Evolutionary conservation across 2,888 invertebrate genomes (phyloP), one percentile per base, ranked within the genome.

Genomic region (Emmelina monodactyla): DNA sequence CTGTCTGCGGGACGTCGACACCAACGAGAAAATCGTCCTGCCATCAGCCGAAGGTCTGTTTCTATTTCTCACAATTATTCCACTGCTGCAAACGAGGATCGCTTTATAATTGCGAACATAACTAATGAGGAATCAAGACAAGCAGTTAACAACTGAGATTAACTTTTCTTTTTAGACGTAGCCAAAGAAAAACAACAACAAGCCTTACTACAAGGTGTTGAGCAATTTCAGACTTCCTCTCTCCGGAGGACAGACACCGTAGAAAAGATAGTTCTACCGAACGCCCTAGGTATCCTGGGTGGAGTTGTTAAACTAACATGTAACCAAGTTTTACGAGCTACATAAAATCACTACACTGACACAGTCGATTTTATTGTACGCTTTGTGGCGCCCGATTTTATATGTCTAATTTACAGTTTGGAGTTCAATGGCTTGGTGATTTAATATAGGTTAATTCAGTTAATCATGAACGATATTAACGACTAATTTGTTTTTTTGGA

Each of bases 1-100:
- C 58, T 88, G 91, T 58, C 84, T 97, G 68, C 92, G 92, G 64
- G 92, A 92, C 61, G 91, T 93, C 6, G 88, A 89, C 52, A 95
- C 94, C 37, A 87, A 91, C 47, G 96, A 96, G 66, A 97, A 97
- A 72, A 91, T 92, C 40, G 85, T 94, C 42, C 83, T 97, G 54
- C 97, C 97, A 38, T 92, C 95, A 29, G 94, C 94, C 50, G 91
- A 94, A 89, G 95, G 96, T 96, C 78, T 45, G 43, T 40, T 16
- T 14, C 9, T 29, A 22, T 14, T 30, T n/a, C n/a, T n/a, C n/a
- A n/a, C n/a, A n/a, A n/a, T n/a, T n/a, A n/a, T n/a, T n/a, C n/a
- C n/a, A n/a, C n/a, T n/a, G n/a, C n/a, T n/a, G n/a, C n/a, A n/a
- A n/a, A n/a, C n/a, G n/a, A n/a, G n/a, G n/a, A n/a, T n/a, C n/a